These are phyloP conservation scores for Lasiommata megera DNA, from an alignment of 2,888 invertebrate species.

Conservation along the genomic window DNA sequence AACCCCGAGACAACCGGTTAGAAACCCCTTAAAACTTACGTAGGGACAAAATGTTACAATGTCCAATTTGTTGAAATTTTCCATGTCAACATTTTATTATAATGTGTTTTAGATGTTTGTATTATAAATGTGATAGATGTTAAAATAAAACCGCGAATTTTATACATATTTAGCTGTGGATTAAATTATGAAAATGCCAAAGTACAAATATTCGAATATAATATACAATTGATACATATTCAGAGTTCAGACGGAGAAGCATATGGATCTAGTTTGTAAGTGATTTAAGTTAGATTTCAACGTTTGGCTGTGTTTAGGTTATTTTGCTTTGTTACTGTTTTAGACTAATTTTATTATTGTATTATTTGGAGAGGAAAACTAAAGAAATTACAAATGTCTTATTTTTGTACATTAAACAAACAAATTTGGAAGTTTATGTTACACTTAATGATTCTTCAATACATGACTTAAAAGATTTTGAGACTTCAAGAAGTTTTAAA, in stretches of 20 bases:
- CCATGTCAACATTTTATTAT: conserved; percentile 25
- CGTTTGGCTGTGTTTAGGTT: conserved; percentile 70
- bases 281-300: conserved; percentile 54
- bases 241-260: conserved; percentile 23
- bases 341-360: not conserved
- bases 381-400: too few relatives aligned
- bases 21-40: not conserved
- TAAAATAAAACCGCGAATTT: conserved; percentile 29
- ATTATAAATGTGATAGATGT: conserved; percentile 45
- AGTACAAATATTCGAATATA: conserved; percentile 33
- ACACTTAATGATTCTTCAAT: not conserved
- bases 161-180: conserved; percentile 23
- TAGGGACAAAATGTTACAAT: not conserved
- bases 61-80: conserved; percentile 2
- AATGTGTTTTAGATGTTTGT: conserved; percentile 35
- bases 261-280: conserved; percentile 31
- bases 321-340: conserved; percentile 39
- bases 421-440: not conserved
- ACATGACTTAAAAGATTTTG: not conserved
- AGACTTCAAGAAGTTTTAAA: conserved; percentile 4
- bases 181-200: conserved; percentile 27
- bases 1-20: too few relatives aligned
- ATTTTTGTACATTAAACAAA: too few relatives aligned
- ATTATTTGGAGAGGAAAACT: too few relatives aligned
- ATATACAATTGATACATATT: conserved; percentile 25